Base-by-base conservation (phyloP, 2,797 vertebrate genomes). In the Hydrocynus forskahlii region DNA sequence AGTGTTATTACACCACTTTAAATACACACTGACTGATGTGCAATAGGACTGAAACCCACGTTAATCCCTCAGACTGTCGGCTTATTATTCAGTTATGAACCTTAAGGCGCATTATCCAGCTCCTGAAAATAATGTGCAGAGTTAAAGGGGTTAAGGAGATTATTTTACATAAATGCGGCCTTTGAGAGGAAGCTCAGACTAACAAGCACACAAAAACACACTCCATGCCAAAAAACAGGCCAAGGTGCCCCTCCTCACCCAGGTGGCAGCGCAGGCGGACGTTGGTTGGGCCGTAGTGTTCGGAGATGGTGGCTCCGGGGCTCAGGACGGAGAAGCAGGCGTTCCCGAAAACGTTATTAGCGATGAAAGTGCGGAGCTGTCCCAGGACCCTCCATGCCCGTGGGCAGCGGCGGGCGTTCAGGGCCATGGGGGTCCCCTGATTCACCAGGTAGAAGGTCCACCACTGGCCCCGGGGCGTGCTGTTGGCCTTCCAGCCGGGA, bases 321-420 rank as follows among this genome's bases (percentile, higher is more conserved):
- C 93, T 96, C 86, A 99, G 95, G 85, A 99, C 94, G 0, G 97
- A 99, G 95, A 99, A 97, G 92, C 97, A 98, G 6, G 97, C 98
- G 1, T 98, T 99, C 73, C 98, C 97, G 73, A 99, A 99, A 87
- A 98, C 96, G 68, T 99, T 99, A 95, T 98, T 98, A 86, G 96
- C 95, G 75, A 99, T 96, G 92, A 97, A 99, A 89, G 98, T 99
- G 80, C 98, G 98, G 72, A 99, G 96, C 90, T 96, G 97, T 66
- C 97, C 96, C 17, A 99, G 95, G 78, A 99, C 94, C 88, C 98
- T 95, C 95, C 97, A 99, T 23, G 97, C 96, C 83, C 97, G 95
- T 29, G 97, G 97, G 91, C 98, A 99, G 76, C 95, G 94, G 88
- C 97, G 93, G 89, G 97, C 98, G 82, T 99, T 99, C 68, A 96